These are phyloP conservation scores for Megastigmus dorsalis DNA, from an alignment of 2,888 invertebrate species.

Conservation along the genomic window DNA sequence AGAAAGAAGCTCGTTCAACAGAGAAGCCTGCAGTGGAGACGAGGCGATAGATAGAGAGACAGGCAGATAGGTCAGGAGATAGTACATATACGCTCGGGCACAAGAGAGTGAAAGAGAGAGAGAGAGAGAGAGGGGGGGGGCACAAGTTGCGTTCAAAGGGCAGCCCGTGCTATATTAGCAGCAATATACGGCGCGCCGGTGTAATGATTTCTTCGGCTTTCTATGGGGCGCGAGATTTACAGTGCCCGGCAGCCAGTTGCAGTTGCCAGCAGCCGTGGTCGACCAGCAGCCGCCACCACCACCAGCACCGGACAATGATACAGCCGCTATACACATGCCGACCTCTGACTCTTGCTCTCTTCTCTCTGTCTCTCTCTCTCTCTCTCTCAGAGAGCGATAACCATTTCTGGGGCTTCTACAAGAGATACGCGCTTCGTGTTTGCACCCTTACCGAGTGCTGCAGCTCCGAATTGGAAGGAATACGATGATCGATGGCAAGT, in stretches of 20 bases:
- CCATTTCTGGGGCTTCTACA: no score
- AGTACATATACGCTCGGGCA: neutral
- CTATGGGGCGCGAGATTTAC: slow-evolving; percentile 62
- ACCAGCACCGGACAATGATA: slow-evolving; percentile 42
- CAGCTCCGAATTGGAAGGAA: no score
- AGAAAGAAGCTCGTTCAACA: slow-evolving; percentile 5
- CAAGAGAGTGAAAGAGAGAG: neutral
- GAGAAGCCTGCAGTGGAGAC: slow-evolving; percentile 13
- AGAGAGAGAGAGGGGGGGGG: neutral
- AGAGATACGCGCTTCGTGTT: no score
- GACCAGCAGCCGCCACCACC: no score
- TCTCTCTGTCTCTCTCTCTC: neutral
- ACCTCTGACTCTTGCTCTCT: neutral
- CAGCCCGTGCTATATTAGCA: slow-evolving; percentile 60
- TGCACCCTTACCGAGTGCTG: no score
- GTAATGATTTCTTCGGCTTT: slow-evolving; percentile 66
- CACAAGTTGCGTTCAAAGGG: slow-evolving; percentile 57
- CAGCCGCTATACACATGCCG: neutral
- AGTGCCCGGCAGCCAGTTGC: slow-evolving; percentile 59
- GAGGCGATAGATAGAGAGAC: slow-evolving; percentile 42
- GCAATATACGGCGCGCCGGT: slow-evolving; percentile 60
- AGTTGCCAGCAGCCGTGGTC: neutral
- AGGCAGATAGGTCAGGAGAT: slow-evolving; percentile 42
- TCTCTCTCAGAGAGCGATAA: neutral
- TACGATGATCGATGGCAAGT: no score